These are phyloP conservation scores for Arothron firmamentum DNA, from an alignment of 2,113 vertebrate species.

Conservation along the genomic window DNA sequence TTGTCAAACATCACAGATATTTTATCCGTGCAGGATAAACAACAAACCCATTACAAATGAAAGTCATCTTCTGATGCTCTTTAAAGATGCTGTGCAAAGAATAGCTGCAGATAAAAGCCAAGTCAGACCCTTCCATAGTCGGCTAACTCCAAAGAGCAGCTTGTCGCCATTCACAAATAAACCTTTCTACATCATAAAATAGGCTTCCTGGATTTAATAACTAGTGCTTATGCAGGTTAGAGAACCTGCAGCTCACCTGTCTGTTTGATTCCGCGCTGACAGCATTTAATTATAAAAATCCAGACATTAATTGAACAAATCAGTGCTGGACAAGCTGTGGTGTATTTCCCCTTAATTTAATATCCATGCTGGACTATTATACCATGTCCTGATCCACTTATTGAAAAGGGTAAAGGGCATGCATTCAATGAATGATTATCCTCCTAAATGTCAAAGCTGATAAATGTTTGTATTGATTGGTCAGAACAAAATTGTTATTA, in stretches of 20 bases:
- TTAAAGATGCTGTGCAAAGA: no score
- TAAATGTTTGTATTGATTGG: background rate
- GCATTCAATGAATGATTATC: background rate
- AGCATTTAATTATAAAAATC: background rate
- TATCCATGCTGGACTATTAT: background rate
- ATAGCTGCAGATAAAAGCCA: no score
- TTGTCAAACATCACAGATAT: no score
- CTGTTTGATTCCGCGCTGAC: background rate
- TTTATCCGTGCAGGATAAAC: no score
- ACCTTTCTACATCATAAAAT: no score
- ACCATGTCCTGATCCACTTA: background rate
- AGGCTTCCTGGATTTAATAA: background rate
- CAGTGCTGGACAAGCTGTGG: conserved; percentile 1
- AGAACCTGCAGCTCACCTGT: background rate
- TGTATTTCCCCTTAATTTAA: background rate
- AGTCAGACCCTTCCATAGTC: no score
- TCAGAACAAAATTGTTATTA: background rate
- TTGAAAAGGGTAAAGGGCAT: background rate
- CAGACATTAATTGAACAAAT: conserved; percentile 1
- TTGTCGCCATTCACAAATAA: no score
- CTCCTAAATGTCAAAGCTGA: background rate
- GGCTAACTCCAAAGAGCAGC: no score
- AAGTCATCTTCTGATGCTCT: no score
- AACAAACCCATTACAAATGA: no score
- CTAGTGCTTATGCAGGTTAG: background rate